Conservation (phyloP, 2,113 vertebrate species). For the Semnornis frantzii region DNA sequence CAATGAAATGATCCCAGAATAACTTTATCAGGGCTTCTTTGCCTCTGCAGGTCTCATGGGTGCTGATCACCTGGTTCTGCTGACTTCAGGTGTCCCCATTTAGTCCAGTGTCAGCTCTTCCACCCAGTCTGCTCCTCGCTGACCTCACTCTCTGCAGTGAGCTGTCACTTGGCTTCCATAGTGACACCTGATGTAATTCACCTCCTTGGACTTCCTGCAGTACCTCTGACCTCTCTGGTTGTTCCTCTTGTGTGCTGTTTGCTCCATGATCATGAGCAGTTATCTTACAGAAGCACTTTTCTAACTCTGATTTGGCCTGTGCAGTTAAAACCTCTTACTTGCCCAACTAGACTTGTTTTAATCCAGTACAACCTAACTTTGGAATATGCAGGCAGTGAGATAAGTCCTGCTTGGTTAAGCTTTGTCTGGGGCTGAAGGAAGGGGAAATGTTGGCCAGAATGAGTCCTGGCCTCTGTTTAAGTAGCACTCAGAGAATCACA, state of each 20-base stretch:
- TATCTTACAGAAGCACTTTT: not conserved
- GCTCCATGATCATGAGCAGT: too few relatives aligned
- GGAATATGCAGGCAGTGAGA: not conserved
- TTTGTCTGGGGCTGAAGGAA: not conserved
- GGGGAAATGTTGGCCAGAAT: not conserved
- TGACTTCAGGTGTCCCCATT: not conserved
- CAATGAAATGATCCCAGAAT: not conserved
- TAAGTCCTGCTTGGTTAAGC: not conserved
- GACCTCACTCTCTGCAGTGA: accelerated
- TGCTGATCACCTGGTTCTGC: not conserved
- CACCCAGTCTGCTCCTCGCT: not conserved
- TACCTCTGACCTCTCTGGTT: not conserved
- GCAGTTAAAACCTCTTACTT: not conserved
- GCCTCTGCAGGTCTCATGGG: not conserved
- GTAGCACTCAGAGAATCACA: not conserved
- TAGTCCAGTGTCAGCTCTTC: not conserved
- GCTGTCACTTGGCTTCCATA: not conserved
- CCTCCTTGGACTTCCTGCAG: not conserved
- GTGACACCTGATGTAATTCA: not conserved
- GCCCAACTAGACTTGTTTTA: not conserved
- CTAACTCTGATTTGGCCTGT: not conserved
- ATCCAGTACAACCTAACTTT: not conserved
- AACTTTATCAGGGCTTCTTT: too few relatives aligned
- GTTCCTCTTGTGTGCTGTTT: not conserved
- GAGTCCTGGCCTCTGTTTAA: not conserved